Percentiles rank a stretch among this genome's conserved stretches.
phyloP scores from a whole-genome alignment of 2,113 vertebrate species.

The Columba livia region DNA sequence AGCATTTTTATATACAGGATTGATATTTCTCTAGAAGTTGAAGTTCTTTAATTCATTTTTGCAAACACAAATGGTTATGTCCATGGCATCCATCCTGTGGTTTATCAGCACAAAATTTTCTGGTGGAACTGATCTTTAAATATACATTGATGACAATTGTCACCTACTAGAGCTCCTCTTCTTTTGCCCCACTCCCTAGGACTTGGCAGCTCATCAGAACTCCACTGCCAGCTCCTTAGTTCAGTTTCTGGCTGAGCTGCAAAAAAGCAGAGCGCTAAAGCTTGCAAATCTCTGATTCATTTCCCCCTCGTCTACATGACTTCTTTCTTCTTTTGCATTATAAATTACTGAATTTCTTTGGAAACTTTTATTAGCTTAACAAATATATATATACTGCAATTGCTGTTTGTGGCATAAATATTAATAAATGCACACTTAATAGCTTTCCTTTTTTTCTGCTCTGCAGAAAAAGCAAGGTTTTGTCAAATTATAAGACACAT shows the following conservation, averaged over 20 bases:
- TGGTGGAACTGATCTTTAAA: neutral
- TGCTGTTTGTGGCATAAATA: neutral
- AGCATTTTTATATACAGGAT: neutral
- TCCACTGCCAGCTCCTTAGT: neutral
- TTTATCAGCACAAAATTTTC: neutral
- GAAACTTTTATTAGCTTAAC: neutral
- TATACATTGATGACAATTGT: neutral
- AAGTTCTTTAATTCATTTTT: neutral
- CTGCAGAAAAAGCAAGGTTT: neutral
- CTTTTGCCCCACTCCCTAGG: neutral
- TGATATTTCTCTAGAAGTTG: neutral
- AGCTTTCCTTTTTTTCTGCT: neutral
- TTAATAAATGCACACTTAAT: neutral
- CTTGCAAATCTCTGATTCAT: neutral
- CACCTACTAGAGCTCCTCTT: accelerated
- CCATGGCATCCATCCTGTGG: neutral
- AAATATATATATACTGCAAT: neutral
- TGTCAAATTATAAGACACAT: neutral
- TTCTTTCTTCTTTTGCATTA: neutral
- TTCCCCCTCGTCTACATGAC: accelerated
- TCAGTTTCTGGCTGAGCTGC: neutral
- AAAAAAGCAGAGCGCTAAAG: neutral
- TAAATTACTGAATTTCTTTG: neutral
- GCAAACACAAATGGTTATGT: neutral
- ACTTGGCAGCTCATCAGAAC: neutral